Conservation (phyloP, 2,888 invertebrate species). For the Clunio marinus region DNA sequence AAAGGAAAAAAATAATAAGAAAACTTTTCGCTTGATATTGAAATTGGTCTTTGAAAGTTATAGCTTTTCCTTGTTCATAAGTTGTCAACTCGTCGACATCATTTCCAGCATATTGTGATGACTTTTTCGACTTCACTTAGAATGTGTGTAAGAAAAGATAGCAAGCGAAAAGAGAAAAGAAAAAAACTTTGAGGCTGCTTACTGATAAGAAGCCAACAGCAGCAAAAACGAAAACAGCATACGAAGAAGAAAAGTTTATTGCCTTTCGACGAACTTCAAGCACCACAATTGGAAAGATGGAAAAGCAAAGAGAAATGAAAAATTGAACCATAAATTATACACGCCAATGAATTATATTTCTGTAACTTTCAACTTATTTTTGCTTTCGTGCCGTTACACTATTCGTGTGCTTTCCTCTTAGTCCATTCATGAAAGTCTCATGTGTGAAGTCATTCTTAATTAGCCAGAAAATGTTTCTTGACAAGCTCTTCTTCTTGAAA, state of each 20-base stretch:
- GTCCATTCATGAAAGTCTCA: too few relatives aligned
- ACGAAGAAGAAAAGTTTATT: background rate
- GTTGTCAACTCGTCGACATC: slow-evolving; percentile 6
- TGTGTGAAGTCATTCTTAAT: too few relatives aligned
- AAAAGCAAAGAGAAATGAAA: background rate
- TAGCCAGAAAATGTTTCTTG: too few relatives aligned
- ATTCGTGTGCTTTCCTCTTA: too few relatives aligned
- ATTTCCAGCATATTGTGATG: background rate
- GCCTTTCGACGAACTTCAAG: background rate
- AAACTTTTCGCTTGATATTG: background rate
- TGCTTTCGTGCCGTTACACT: too few relatives aligned
- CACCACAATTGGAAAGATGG: background rate
- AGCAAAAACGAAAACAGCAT: too few relatives aligned
- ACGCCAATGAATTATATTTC: slow-evolving; percentile 7
- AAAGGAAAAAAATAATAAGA: slow-evolving; percentile 9
- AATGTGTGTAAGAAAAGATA: too few relatives aligned
- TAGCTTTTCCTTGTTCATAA: background rate
- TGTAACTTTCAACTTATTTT: too few relatives aligned
- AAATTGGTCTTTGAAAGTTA: background rate
- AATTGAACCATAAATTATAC: background rate
- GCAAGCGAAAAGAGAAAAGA: background rate
- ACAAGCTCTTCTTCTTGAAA: too few relatives aligned
- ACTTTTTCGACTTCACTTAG: too few relatives aligned
- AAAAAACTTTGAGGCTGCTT: background rate
- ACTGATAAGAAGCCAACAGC: too few relatives aligned